Evolutionary conservation across 2,797 vertebrate genomes (phyloP).

Genomic region (Enteromius afrohamiltoni): DNA sequence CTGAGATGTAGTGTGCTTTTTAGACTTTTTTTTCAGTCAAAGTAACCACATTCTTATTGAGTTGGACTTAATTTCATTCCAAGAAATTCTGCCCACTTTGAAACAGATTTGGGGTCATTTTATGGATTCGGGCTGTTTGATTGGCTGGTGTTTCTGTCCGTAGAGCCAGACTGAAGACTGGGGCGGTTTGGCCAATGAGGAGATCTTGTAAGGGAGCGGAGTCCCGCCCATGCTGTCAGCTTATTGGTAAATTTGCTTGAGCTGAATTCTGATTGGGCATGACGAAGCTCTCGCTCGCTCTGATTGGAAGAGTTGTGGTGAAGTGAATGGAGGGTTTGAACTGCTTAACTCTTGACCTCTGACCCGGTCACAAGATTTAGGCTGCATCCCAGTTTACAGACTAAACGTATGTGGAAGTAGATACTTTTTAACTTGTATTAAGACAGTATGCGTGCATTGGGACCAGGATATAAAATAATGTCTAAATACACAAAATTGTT

Average conservation of each 20-base stretch:
- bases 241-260: constrained; percentile 87
- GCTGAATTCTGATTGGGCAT: constrained; percentile 82
- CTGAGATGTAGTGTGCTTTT: neutral
- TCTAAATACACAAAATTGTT: neutral
- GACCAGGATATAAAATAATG: neutral
- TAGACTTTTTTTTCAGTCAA: neutral
- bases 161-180: constrained; percentile 97
- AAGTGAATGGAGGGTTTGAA: constrained; percentile 4
- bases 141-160: constrained; percentile 86
- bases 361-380: neutral
- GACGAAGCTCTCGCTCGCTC: constrained; percentile 70
- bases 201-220: constrained; percentile 89
- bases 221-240: constrained; percentile 79
- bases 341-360: neutral
- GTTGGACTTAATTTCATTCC: too few species aligned
- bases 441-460: neutral
- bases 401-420: neutral
- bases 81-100: neutral
- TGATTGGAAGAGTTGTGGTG: constrained; percentile 40
- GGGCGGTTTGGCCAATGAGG: constrained; percentile 94
- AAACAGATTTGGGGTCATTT: neutral
- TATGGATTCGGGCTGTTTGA: constrained; percentile 55
- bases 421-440: neutral
- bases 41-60: neutral
- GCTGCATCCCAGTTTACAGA: neutral